phyloP scores from a whole-genome alignment of 2,888 invertebrate genomes.

The Thysanoteuthis rhombus region DNA sequence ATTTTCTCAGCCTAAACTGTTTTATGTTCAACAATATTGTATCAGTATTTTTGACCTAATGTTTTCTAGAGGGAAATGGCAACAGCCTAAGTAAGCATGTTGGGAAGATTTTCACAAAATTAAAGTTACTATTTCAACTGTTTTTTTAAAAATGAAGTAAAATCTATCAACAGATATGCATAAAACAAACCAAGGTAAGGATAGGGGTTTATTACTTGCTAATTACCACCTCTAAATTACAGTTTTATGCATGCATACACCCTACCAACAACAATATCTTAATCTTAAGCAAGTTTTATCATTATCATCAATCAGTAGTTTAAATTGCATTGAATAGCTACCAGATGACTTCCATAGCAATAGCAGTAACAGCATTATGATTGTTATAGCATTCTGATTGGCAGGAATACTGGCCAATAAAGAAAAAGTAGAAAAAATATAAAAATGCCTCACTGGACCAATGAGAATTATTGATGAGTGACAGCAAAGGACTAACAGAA shows the following conservation, averaged over 20 bases:
- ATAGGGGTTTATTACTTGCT: neutral
- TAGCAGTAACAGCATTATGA: neutral
- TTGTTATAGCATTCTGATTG: neutral
- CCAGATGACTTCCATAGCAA: neutral
- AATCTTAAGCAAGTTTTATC: neutral
- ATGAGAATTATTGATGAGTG: neutral
- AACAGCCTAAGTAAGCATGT: neutral
- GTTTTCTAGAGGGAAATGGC: neutral
- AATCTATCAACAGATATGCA: neutral
- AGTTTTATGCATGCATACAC: neutral
- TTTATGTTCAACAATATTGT: neutral
- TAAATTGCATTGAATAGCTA: neutral
- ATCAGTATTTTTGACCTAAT: neutral
- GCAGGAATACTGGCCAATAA: neutral
- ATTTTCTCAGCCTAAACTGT: neutral
- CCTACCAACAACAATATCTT: slow-evolving; percentile 12
- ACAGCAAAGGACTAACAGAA: neutral
- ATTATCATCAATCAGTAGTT: neutral
- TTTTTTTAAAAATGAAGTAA: neutral
- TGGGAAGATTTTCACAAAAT: neutral
- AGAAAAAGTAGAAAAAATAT: neutral
- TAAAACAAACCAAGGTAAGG: neutral
- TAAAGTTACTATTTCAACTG: neutral
- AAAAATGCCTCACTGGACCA: neutral
- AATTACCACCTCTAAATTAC: neutral